Percentiles rank a stretch among this genome's conserved stretches.
Conservation (phyloP, 2,797 vertebrate genomes). For the Dermochelys coriacea region DNA sequence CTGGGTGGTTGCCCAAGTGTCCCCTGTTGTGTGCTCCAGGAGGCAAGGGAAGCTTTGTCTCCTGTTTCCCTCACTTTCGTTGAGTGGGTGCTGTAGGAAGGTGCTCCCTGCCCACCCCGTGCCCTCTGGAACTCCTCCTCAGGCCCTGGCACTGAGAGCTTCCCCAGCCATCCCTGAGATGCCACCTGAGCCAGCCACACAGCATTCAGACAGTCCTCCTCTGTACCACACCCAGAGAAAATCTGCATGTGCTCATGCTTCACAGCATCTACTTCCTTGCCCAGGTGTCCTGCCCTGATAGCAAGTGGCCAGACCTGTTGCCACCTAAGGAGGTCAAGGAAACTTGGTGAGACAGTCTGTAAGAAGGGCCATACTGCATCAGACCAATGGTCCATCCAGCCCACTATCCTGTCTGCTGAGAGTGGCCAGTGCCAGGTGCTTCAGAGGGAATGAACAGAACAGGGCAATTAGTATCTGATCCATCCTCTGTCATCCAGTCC, state of each 20-base stretch:
- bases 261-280: too few species aligned
- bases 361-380: background rate
- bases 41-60: background rate
- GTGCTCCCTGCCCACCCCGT: too few species aligned
- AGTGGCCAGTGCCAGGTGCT: too few species aligned
- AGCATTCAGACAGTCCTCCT: background rate
- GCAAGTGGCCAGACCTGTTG: background rate
- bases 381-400: too few species aligned
- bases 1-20: background rate
- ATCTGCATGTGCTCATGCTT: background rate
- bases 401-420: too few species aligned
- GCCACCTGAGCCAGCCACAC: too few species aligned
- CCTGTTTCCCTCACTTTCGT: background rate
- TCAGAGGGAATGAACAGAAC: too few species aligned
- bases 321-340: background rate
- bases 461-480: too few species aligned
- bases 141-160: background rate
- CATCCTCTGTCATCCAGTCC: too few species aligned
- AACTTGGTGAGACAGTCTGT: background rate
- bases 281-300: background rate
- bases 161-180: too few species aligned
- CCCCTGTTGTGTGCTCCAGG: background rate
- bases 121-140: background rate
- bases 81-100: background rate
- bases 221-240: background rate